phyloP scores from a whole-genome alignment of 2,113 vertebrate species.

The Petrocephalus zakoni region DNA sequence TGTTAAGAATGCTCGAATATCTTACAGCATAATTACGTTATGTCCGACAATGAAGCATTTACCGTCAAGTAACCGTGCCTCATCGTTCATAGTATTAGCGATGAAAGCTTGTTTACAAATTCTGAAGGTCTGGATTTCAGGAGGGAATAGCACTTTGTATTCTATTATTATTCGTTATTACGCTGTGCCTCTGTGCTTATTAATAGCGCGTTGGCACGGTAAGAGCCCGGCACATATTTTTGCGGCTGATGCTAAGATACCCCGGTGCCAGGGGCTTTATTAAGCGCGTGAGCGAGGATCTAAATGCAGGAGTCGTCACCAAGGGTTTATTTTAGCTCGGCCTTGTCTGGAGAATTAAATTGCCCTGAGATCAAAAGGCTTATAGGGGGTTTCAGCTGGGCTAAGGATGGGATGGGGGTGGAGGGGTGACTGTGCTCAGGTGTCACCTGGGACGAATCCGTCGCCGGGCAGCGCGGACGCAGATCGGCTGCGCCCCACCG shows the following conservation, averaged over 20 bases:
- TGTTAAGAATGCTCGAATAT: background rate
- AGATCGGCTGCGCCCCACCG: background rate
- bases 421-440: slow-evolving; percentile 44
- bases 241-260: background rate
- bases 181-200: background rate
- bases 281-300: background rate
- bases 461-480: slow-evolving; percentile 45
- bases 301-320: background rate
- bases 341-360: slow-evolving; percentile 45
- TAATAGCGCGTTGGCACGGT: background rate
- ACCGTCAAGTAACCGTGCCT: background rate
- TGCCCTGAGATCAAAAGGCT: slow-evolving; percentile 55
- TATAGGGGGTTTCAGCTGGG: slow-evolving; percentile 45
- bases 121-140: background rate
- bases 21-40: background rate
- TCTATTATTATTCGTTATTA: background rate
- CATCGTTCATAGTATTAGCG: background rate
- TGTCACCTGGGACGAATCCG: slow-evolving; percentile 24
- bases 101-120: background rate
- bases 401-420: slow-evolving; percentile 30
- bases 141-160: background rate
- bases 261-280: background rate
- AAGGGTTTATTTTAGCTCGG: slow-evolving; percentile 18
- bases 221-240: background rate
- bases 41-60: background rate